phyloP scores from a whole-genome alignment of 2,888 invertebrate genomes.

The Hydraecia micacea region DNA sequence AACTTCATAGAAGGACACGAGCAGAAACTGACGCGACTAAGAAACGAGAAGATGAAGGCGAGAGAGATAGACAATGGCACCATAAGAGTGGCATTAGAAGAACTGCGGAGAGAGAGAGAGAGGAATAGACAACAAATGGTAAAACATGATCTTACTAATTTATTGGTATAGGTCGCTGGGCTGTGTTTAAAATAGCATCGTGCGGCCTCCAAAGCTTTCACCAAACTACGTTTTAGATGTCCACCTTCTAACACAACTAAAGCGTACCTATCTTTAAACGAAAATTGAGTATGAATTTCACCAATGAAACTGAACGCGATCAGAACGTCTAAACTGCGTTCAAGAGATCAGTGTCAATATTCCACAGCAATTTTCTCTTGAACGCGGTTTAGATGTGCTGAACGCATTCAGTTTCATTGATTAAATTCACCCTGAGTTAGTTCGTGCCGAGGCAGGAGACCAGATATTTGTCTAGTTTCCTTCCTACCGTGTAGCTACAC shows the following conservation, averaged over 20 bases:
- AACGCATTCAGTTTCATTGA: too few relatives aligned
- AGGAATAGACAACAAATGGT: slow-evolving; percentile 80
- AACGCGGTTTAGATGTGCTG: too few relatives aligned
- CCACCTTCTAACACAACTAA: neutral
- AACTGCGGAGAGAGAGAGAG: slow-evolving; percentile 75
- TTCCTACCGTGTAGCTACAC: too few relatives aligned
- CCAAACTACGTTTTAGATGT: neutral
- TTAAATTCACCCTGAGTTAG: too few relatives aligned
- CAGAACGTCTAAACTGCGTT: too few relatives aligned
- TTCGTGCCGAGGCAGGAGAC: too few relatives aligned
- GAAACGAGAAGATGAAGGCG: slow-evolving; percentile 76
- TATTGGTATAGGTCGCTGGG: neutral
- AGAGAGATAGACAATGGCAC: slow-evolving; percentile 78
- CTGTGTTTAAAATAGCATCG: neutral
- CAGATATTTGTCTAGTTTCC: too few relatives aligned
- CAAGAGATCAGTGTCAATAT: too few relatives aligned
- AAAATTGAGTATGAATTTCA: too few relatives aligned
- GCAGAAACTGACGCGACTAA: slow-evolving; percentile 74
- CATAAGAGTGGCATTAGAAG: slow-evolving; percentile 78
- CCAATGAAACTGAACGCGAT: too few relatives aligned
- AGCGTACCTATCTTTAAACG: neutral
- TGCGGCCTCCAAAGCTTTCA: neutral
- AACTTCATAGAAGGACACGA: slow-evolving; percentile 84
- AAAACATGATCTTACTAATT: neutral
- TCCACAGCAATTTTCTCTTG: too few relatives aligned